These are phyloP conservation scores for Patella pellucida DNA, from an alignment of 2,888 invertebrate species.

Conservation along the genomic window DNA sequence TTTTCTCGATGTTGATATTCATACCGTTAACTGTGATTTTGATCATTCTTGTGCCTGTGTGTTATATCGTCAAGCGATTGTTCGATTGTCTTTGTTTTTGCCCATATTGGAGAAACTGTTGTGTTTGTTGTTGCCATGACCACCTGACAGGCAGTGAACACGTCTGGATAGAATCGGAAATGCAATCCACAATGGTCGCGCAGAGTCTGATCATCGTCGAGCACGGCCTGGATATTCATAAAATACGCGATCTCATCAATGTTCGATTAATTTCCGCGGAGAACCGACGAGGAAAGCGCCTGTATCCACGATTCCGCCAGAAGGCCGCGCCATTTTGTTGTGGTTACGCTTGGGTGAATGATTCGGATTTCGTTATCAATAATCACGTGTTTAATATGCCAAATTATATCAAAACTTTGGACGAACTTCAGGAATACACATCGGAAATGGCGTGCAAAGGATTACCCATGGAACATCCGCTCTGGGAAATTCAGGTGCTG, in stretches of 20 bases:
- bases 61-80: slow-evolving; percentile 59
- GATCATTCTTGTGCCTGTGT: slow-evolving; percentile 69
- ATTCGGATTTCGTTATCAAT: slow-evolving; percentile 73
- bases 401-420: slow-evolving; percentile 61
- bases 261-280: slow-evolving; percentile 71
- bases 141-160: slow-evolving; percentile 71
- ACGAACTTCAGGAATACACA: slow-evolving; percentile 72
- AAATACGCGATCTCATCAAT: slow-evolving; percentile 72
- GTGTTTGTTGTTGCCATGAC: slow-evolving; percentile 62
- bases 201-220: slow-evolving; percentile 74
- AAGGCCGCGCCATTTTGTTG: slow-evolving; percentile 69
- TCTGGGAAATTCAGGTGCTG: slow-evolving; percentile 74
- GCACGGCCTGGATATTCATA: slow-evolving; percentile 71
- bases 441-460: slow-evolving; percentile 71
- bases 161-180: slow-evolving; percentile 70
- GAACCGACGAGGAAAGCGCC: slow-evolving; percentile 63
- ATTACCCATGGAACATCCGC: slow-evolving; percentile 71
- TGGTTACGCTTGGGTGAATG: slow-evolving; percentile 74
- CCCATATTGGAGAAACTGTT: slow-evolving; percentile 49
- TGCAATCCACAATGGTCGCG: slow-evolving; percentile 69
- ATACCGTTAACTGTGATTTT: slow-evolving; percentile 71
- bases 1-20: slow-evolving; percentile 71
- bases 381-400: slow-evolving; percentile 73
- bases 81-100: slow-evolving; percentile 63
- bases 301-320: slow-evolving; percentile 73